phyloP scores from a whole-genome alignment of 1,140 invertebrate genomes.

The Venustaconcha ellipsiformis region DNA sequence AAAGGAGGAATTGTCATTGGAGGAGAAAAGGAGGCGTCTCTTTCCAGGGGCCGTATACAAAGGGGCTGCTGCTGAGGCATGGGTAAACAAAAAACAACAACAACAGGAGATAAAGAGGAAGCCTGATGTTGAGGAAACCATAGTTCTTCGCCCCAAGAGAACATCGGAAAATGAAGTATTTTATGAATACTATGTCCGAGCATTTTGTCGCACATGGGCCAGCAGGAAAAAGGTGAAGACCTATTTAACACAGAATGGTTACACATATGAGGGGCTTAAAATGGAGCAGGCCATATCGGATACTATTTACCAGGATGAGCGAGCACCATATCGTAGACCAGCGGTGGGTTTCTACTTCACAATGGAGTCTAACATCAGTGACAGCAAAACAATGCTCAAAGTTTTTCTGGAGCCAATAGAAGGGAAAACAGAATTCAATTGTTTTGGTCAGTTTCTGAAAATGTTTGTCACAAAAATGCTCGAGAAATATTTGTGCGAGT shows the following conservation, averaged over 20 bases:
- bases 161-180: constrained; percentile 14
- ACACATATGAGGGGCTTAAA: constrained; percentile 14
- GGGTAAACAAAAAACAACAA: too few relatives aligned
- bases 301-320: constrained; percentile 28
- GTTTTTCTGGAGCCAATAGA: constrained; percentile 26
- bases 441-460: constrained; percentile 28
- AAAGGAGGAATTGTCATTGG: too few relatives aligned
- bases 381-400: constrained; percentile 11
- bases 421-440: constrained; percentile 24
- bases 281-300: constrained; percentile 28
- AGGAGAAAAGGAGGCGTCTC: too few relatives aligned
- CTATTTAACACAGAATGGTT: constrained; percentile 17
- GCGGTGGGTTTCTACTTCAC: constrained; percentile 27
- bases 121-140: constrained; percentile 11
- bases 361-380: constrained; percentile 16
- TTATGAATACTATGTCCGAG: constrained; percentile 21
- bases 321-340: constrained; percentile 15
- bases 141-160: constrained; percentile 9
- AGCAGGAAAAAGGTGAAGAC: constrained; percentile 34
- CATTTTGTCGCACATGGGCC: constrained; percentile 33
- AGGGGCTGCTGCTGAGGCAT: too few relatives aligned
- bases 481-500: constrained; percentile 21
- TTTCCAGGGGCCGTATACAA: too few relatives aligned
- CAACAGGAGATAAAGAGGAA: background rate
- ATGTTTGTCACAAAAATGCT: constrained; percentile 26